These are phyloP conservation scores for Nerophis ophidion DNA, from an alignment of 2,113 vertebrate genomes.

Conservation along the genomic window DNA sequence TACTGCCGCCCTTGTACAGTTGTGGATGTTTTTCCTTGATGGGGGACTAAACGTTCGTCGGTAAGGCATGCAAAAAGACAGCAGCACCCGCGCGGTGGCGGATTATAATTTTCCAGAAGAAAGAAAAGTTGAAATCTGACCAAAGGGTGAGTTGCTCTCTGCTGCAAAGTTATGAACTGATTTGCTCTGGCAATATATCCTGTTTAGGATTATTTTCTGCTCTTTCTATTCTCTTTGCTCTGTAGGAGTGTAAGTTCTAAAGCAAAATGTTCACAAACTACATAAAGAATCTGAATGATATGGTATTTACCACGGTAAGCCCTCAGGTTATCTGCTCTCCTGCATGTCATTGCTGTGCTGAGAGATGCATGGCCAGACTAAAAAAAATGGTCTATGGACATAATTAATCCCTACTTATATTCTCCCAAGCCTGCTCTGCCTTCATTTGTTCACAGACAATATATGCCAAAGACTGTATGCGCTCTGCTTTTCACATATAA, in stretches of 20 bases:
- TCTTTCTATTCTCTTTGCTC: conserved; percentile 55
- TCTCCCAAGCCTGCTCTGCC: conserved; percentile 27
- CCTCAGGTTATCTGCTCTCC: conserved; percentile 42
- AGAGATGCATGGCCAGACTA: conserved; percentile 59
- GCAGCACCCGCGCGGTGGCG: background rate
- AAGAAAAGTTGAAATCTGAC: conserved; percentile 28
- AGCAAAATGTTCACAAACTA: conserved; percentile 68
- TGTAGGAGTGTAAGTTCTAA: conserved; percentile 68
- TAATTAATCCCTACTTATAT: conserved; percentile 16
- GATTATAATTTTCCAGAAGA: background rate
- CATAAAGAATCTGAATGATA: conserved; percentile 74
- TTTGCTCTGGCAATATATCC: conserved; percentile 19
- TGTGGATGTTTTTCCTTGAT: conserved; percentile 23
- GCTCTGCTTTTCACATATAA: background rate
- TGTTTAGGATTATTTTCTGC: conserved; percentile 20
- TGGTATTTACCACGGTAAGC: conserved; percentile 72
- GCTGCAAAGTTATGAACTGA: conserved; percentile 10
- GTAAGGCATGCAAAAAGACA: conserved; percentile 6
- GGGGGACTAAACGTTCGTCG: conserved; percentile 13
- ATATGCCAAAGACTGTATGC: background rate
- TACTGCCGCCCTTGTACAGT: conserved; percentile 3
- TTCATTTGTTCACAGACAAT: conserved; percentile 23
- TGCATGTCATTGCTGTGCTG: conserved; percentile 58
- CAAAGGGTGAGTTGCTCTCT: conserved; percentile 51
- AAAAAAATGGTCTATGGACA: conserved; percentile 25